Evolutionary conservation across 1,140 invertebrate species (phyloP), one percentile per base, ranked within the genome.

Genomic region (Nixonia krombeini): DNA sequence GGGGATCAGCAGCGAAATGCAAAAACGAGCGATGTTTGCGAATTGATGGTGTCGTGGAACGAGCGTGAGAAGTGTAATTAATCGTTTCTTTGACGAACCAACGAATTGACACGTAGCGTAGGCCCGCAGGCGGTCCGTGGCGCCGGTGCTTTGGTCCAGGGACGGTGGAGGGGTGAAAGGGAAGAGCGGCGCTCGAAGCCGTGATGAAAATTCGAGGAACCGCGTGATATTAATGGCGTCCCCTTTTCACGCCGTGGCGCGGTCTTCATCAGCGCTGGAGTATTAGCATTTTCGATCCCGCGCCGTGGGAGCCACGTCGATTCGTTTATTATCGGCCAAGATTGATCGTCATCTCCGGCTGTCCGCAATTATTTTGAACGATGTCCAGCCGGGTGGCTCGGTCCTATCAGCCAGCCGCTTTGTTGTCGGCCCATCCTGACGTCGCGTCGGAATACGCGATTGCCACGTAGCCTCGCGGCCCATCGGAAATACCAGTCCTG

Each of bases 291-390:
- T 38, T n/a, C n/a, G n/a, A n/a, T n/a, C n/a, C n/a, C n/a, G n/a
- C n/a, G n/a, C n/a, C n/a, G n/a, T n/a, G 37, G 50, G 55, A 58
- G 55, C 38, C 38, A 37, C 50, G 55, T 69, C 59, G 66, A 63
- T 63, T 69, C 66, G 66, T 59, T 59, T 56, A 70, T 64, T 61
- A 70, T 53, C 55, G 50, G 40, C 1, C 38, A 70, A 61, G 67
- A 70, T 70, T 64, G 67, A 70, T 70, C 61, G 47, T 65, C 59
- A 57, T 70, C 61, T 61, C 40, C 33, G 16, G 38, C 31, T 52
- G 28, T 16, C 28, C 50, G 46, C 56, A 70, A 70, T 70, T 56
- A 64, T 70, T 64, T 41, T 40, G 44, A 64, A 31, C 55, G 45
- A 56, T 38, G 40, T 42, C 10, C 37, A 23, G 29, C 2, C 10